Evolutionary conservation across 1,140 invertebrate genomes (phyloP), one percentile per base, ranked within the genome.

Genomic region (Bilobella aurantiaca): DNA sequence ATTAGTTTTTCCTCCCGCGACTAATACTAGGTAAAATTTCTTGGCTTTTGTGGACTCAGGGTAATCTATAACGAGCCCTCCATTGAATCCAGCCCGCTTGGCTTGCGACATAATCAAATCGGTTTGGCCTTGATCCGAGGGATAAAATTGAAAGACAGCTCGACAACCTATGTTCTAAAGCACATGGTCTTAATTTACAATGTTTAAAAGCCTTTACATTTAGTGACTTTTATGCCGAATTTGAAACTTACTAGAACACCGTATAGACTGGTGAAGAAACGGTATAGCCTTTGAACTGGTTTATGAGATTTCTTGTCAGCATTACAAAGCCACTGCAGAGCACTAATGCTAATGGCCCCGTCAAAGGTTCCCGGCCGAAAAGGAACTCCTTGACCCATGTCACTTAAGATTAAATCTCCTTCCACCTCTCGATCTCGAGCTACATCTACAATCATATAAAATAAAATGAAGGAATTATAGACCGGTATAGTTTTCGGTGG

Each of bases 321-420:
- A 84, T 99, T 98, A 76, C 96, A 99, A 0, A 99, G 80, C 97
- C 97, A 99, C 77, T 99, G 97, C n/a, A 99, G 77, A 0, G 96
- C 96, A 67, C 93, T 96, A 56, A 93, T 87, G 64, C 93, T 96
- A 28, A 99, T 88, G 21, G 93, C 95, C 12, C 93, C 96, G 82
- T 99, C 96, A 82, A 99, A 99, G 64, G 82, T 83, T 47, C 95
- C 96, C 27, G 96, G 87, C 77, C 84, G 86, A 76, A 99, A 99
- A 0, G 96, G 93, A 74, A 98, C 81, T 28, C 97, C 96, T 76
- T 95, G 82, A 1, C 97, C 97, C 86, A 99, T 90, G 78, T 99
- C 97, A 49, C 83, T 79, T 23, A 96, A 78, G 27, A 98, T 74
- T n/a, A 99, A 77, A 78, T 98, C 95, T 28, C 95, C 96, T 74